phyloP scores from a whole-genome alignment of 2,113 vertebrate species.

The Gallinago media region DNA sequence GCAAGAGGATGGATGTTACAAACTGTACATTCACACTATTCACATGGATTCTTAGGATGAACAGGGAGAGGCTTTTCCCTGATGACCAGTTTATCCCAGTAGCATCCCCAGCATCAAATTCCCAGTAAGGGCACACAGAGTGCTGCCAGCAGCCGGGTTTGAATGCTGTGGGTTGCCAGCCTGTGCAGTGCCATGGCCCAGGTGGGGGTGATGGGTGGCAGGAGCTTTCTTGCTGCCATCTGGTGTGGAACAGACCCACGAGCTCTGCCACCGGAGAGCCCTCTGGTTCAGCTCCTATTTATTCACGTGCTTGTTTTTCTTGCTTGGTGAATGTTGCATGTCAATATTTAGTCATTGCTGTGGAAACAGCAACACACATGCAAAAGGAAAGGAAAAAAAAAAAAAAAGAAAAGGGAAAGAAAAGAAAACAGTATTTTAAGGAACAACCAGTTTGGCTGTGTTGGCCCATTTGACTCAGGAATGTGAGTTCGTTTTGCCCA shows the following conservation, averaged over 20 bases:
- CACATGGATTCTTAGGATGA: not conserved
- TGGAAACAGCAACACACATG: conserved; percentile 9
- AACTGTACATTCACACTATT: not conserved
- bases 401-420: not conserved
- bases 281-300: not conserved
- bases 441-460: not conserved
- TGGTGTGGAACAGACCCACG: not conserved
- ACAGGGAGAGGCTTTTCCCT: not conserved
- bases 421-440: not conserved
- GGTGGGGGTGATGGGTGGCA: not conserved
- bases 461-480: not conserved
- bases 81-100: not conserved
- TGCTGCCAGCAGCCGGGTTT: not conserved
- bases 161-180: not conserved
- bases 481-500: not conserved
- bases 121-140: not conserved
- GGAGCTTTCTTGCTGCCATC: not conserved
- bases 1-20: not conserved
- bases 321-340: not conserved
- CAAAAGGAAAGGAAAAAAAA: not conserved
- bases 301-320: conserved; percentile 39
- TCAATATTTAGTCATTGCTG: conserved; percentile 59
- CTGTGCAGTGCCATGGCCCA: not conserved
- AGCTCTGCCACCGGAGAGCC: not conserved
- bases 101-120: not conserved